Evolutionary conservation across 2,888 invertebrate species (phyloP).

Genomic region (Globia sparganii): DNA sequence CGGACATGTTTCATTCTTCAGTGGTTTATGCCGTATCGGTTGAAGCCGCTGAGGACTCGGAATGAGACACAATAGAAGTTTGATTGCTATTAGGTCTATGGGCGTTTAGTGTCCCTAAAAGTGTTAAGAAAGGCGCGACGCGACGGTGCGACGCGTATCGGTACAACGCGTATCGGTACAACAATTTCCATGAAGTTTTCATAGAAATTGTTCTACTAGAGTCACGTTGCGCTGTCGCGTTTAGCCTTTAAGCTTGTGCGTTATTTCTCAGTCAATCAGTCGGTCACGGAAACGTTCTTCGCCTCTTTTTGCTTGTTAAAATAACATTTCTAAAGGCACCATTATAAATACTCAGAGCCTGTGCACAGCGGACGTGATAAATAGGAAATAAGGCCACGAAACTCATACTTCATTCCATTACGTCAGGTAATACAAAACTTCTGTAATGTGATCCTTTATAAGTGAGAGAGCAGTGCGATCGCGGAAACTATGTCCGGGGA

Average conservation of each 20-base stretch:
- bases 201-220: neutral
- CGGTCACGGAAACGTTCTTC: conserved; percentile 13
- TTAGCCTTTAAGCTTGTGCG: neutral
- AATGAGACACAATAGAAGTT: neutral
- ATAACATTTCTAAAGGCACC: conserved; percentile 6
- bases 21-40: neutral
- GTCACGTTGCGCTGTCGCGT: neutral
- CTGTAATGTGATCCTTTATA: conserved; percentile 65
- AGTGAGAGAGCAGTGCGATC: conserved; percentile 18
- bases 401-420: conserved; percentile 50
- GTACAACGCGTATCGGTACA: neutral
- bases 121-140: neutral
- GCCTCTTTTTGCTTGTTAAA: conserved; percentile 46
- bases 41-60: neutral
- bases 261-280: conserved; percentile 16
- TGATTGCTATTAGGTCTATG: neutral
- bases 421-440: conserved; percentile 53
- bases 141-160: neutral
- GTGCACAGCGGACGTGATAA: conserved; percentile 52
- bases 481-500: conserved; percentile 48
- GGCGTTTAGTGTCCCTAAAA: neutral
- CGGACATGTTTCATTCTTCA: neutral
- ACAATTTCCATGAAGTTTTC: neutral
- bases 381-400: conserved; percentile 63
- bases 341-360: conserved; percentile 17